These are phyloP conservation scores for Isichthys henryi DNA, from an alignment of 2,113 vertebrate genomes.

Conservation along the genomic window DNA sequence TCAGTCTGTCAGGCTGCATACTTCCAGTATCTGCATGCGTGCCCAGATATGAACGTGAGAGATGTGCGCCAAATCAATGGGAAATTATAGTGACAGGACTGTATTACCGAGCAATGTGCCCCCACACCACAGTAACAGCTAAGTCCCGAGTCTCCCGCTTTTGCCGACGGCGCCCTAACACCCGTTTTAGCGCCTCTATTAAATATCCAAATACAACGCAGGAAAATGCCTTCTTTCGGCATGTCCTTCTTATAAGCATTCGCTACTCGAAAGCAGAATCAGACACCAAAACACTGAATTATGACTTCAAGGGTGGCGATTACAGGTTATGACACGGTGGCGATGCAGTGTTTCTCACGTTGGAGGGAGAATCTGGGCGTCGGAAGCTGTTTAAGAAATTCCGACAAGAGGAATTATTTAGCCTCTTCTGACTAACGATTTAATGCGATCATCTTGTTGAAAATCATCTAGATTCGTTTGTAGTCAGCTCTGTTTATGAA, in stretches of 20 bases:
- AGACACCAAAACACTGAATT: background rate
- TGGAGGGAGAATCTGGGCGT: background rate
- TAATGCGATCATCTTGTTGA: background rate
- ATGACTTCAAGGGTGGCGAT: background rate
- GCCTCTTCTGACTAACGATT: background rate
- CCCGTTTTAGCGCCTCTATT: background rate
- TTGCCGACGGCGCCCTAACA: background rate
- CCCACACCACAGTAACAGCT: background rate
- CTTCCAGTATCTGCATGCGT: background rate
- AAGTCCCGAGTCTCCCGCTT: background rate
- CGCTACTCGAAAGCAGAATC: background rate
- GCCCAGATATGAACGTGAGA: background rate
- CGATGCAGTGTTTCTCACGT: background rate
- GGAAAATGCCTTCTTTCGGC: background rate
- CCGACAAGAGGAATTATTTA: background rate
- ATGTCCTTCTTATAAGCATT: background rate
- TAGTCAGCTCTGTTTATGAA: background rate
- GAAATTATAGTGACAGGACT: background rate
- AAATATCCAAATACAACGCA: background rate
- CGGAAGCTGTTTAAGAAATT: background rate
- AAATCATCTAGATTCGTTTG: background rate
- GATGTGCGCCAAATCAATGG: conserved; percentile 8
- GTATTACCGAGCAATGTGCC: conserved; percentile 12
- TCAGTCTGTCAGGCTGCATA: background rate
- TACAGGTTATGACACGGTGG: background rate